Evolutionary conservation across 2,113 vertebrate genomes (phyloP), one percentile per base, ranked within the genome.

Genomic region (Crotalus horridus): DNA sequence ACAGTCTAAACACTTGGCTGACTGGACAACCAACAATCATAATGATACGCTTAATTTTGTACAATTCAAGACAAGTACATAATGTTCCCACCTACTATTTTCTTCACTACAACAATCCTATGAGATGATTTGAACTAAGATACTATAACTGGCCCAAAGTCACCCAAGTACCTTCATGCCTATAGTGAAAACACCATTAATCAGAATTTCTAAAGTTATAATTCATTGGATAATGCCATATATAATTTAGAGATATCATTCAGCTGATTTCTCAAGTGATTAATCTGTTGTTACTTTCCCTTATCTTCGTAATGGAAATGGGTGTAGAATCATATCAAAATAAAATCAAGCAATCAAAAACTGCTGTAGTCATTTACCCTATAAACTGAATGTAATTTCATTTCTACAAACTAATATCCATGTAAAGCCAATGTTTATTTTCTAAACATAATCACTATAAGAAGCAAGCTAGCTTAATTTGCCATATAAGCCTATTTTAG

Each of bases 401-500:
- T 95, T 92, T 93, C 53, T 93, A 69, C 87, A 93, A 91, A 59
- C 59, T 53, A 95, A 95, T 93, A 94, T 58, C n/a, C 10, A 56
- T 87, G 58, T 21, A 86, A 92, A 11, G 26, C 39, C 94, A 94
- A 93, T 96, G 89, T 95, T 96, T 91, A 89, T 94, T 91, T 94
- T 96, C 17, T 64, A 90, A 51, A 91, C 0, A 1, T 94, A 95
- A 94, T 93, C 94, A 95, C 91, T 94, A 85, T 94, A 91, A 93
- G 55, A 96, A 95, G 94, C 87, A 96, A 96, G 59, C 61, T 90
- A 92, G 87, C 88, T 89, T 96, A 90, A 95, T 97, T 97, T 96
- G 89, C 93, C 96, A 96, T 95, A 54, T 96, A 96, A 95, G 91
- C 88, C 95, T 96, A 85, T 96, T 96, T 95, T 0, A 2, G 94